Conservation (phyloP, 2,113 vertebrate genomes). For the Balaeniceps rex region DNA sequence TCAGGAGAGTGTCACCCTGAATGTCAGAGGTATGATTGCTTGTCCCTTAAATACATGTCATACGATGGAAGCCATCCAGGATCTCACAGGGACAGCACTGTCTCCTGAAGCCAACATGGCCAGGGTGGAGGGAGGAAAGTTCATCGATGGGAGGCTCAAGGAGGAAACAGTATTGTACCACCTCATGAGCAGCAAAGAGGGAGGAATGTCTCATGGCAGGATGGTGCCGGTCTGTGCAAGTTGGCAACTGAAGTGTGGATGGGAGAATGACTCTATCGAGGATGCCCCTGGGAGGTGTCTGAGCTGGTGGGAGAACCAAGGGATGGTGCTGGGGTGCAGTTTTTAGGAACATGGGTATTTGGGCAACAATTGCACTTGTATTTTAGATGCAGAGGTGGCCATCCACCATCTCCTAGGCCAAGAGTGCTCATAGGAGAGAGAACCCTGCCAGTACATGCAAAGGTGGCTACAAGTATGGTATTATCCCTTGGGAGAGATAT, state of each 20-base stretch:
- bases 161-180: not conserved
- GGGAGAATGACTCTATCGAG: not conserved
- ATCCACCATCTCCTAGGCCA: not conserved
- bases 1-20: not conserved
- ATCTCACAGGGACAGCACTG: not conserved
- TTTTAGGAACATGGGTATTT: not conserved
- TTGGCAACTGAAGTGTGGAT: not conserved
- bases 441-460: not conserved
- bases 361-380: not conserved
- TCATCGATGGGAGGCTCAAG: not conserved
- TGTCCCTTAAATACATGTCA: not conserved
- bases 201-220: not conserved
- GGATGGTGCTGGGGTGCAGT: not conserved
- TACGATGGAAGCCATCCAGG: not conserved
- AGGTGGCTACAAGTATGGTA: not conserved
- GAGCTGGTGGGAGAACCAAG: not conserved
- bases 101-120: not conserved
- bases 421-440: not conserved
- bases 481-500: not conserved
- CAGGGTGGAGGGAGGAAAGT: not conserved
- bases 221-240: not conserved
- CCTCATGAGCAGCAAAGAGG: not conserved
- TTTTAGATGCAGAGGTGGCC: not conserved
- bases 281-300: not conserved
- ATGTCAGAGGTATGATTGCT: not conserved